These are phyloP conservation scores for Pangasianodon gigas DNA, from an alignment of 2,113 vertebrate species.

Conservation along the genomic window DNA sequence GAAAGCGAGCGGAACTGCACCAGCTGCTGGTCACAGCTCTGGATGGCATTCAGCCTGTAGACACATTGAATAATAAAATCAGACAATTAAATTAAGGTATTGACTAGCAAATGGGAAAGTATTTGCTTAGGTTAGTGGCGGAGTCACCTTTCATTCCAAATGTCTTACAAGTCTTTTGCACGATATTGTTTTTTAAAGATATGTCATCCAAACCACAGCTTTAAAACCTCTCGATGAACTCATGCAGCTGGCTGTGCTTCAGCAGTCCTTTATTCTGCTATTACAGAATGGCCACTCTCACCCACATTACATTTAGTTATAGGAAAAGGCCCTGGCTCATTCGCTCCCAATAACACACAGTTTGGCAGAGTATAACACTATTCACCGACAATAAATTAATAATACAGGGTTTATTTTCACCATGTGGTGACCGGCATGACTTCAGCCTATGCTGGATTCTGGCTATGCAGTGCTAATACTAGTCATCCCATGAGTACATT, in stretches of 20 bases:
- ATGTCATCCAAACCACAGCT: conserved; percentile 10
- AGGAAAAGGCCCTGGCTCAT: neutral
- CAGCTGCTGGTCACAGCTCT: conserved; percentile 75
- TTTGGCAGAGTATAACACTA: conserved; percentile 7
- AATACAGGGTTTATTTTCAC: conserved; percentile 2
- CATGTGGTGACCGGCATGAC: neutral
- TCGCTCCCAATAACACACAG: neutral
- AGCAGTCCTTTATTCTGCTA: conserved; percentile 1
- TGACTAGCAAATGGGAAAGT: neutral
- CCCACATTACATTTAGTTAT: neutral
- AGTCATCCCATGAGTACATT: neutral
- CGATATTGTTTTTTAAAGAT: neutral
- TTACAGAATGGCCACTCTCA: conserved; percentile 11
- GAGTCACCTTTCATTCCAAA: neutral
- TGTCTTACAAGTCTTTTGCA: neutral
- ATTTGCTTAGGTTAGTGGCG: neutral
- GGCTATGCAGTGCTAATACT: neutral
- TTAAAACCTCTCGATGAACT: neutral
- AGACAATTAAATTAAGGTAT: neutral
- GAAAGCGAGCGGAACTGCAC: conserved; percentile 72
- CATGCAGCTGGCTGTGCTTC: neutral
- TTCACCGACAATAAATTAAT: neutral
- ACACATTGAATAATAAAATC: neutral
- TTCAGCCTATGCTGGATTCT: conserved; percentile 3
- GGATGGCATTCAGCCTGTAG: conserved; percentile 67